Conservation (phyloP, 1,140 invertebrate genomes). For the Vollenhovia emeryi region DNA sequence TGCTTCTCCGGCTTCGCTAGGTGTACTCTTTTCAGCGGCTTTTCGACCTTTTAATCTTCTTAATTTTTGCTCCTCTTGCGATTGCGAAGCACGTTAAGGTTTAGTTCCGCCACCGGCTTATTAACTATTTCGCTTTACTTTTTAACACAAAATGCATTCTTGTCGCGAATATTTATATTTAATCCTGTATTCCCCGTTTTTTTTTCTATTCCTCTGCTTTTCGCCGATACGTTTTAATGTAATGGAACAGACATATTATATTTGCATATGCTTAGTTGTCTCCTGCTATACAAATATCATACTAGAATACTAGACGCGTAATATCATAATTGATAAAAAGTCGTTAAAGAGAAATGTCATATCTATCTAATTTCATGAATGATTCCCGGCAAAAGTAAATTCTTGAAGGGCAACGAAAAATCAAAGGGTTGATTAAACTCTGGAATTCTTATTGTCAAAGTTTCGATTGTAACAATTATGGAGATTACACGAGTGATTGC, state of each 20-base stretch:
- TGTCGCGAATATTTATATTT: constrained; percentile 43
- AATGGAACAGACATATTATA: constrained; percentile 39
- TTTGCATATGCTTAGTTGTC: constrained; percentile 40
- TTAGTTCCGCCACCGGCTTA: constrained; percentile 66
- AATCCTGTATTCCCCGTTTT: constrained; percentile 31
- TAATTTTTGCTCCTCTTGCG: constrained; percentile 60
- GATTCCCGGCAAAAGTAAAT: not conserved
- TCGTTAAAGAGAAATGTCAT: not conserved
- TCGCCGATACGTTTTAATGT: constrained; percentile 52
- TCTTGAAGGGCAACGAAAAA: not conserved
- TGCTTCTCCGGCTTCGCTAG: constrained; percentile 53
- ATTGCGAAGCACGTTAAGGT: constrained; percentile 54
- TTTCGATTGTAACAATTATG: not conserved
- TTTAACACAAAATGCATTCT: constrained; percentile 52
- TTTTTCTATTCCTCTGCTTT: constrained; percentile 21
- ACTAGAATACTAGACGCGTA: not conserved
- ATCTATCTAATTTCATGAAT: not conserved
- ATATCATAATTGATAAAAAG: not conserved
- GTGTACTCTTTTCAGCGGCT: constrained; percentile 56
- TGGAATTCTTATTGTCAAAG: not conserved
- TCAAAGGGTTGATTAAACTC: not conserved
- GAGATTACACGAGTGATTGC: not conserved
- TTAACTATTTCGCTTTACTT: constrained; percentile 60
- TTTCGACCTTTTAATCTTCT: constrained; percentile 60
- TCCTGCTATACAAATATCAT: not conserved